Evolutionary conservation across 2,113 vertebrate species (phyloP).

Genomic region (Gallinago paraguaiae): DNA sequence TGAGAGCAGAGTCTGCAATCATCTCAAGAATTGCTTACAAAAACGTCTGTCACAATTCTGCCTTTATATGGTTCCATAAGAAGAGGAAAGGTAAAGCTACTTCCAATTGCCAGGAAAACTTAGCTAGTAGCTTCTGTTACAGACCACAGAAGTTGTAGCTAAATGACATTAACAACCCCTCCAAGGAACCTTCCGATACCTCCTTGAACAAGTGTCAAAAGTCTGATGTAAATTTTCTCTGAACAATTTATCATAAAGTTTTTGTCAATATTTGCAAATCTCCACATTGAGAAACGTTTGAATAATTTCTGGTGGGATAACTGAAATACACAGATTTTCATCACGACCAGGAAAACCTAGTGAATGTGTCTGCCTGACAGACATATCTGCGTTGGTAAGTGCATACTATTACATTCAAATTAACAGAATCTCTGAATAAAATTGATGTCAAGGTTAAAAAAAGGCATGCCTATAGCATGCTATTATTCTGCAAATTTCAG

Average conservation of each 20-base stretch:
- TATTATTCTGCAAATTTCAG: background rate
- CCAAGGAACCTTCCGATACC: background rate
- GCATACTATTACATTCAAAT: background rate
- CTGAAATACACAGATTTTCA: background rate
- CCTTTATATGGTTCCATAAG: background rate
- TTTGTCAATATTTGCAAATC: background rate
- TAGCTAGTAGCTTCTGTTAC: background rate
- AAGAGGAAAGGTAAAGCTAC: background rate
- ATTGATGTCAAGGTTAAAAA: background rate
- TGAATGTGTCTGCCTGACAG: background rate
- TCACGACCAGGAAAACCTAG: background rate
- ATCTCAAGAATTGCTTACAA: background rate
- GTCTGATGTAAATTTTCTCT: background rate
- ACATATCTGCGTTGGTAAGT: background rate
- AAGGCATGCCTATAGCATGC: background rate
- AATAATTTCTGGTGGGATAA: background rate
- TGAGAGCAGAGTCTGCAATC: background rate
- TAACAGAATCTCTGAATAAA: background rate
- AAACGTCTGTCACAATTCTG: background rate
- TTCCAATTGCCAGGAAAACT: background rate
- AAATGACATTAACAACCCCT: background rate
- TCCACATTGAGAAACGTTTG: rapidly evolving
- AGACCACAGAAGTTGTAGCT: background rate
- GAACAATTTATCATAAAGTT: background rate
- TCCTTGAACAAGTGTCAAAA: background rate